phyloP scores from a whole-genome alignment of 2,113 vertebrate species.

The Onychostoma macrolepis region DNA sequence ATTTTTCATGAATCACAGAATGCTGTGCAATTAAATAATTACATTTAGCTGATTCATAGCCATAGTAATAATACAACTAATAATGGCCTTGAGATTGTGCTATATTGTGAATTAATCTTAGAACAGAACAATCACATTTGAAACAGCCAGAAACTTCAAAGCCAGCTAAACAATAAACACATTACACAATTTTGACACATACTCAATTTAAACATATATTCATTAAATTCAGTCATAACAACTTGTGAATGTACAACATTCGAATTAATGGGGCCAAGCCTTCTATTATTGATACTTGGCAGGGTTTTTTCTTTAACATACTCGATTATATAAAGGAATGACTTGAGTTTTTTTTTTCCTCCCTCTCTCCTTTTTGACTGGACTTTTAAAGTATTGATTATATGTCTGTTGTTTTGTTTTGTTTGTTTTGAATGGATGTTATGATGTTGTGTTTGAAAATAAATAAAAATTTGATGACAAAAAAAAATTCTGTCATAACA shows the following conservation, averaged over 20 bases:
- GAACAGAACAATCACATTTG: background rate
- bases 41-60: background rate
- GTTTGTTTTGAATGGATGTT: no score
- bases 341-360: no score
- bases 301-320: no score
- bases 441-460: no score
- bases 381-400: no score
- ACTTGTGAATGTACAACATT: no score
- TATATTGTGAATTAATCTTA: background rate
- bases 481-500: slow-evolving; percentile 57
- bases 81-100: background rate
- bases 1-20: background rate
- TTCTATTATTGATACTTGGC: no score
- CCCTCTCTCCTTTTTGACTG: no score
- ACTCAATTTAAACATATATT: background rate
- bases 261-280: no score
- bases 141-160: background rate
- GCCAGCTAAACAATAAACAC: background rate
- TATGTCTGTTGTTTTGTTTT: no score
- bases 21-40: background rate
- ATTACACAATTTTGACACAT: background rate
- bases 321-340: no score
- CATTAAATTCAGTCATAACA: slow-evolving; percentile 53
- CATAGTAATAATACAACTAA: background rate
- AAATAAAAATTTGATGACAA: no score